Evolutionary conservation across 2,888 invertebrate genomes (phyloP).

Genomic region (Orgyia antiqua): DNA sequence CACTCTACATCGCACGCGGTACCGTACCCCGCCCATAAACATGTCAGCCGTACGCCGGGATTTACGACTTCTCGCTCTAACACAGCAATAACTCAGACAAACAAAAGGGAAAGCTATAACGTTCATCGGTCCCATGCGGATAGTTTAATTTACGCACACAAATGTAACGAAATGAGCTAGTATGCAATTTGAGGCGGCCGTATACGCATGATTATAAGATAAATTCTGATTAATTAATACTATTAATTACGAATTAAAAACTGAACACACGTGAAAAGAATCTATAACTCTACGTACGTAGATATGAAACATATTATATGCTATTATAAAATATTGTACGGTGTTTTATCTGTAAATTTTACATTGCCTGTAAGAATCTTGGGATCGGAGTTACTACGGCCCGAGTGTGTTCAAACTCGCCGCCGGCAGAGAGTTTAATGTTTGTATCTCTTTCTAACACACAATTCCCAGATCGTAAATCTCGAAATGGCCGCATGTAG

Average conservation of each 20-base stretch:
- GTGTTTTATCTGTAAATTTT: constrained; percentile 29
- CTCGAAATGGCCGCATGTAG: constrained; percentile 80
- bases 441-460: constrained; percentile 75
- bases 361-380: constrained; percentile 54
- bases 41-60: constrained; percentile 70
- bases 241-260: background rate
- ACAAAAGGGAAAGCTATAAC: constrained; percentile 79
- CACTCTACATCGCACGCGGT: constrained; percentile 53
- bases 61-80: constrained; percentile 77
- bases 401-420: constrained; percentile 58
- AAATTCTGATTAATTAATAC: constrained; percentile 12
- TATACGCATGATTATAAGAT: constrained; percentile 42
- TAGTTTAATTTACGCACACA: constrained; percentile 77
- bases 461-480: constrained; percentile 80
- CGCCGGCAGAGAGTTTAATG: constrained; percentile 69
- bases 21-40: constrained; percentile 75
- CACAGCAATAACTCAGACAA: constrained; percentile 70
- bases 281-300: no score
- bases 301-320: no score
- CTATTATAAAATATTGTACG: no score
- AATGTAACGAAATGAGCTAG: constrained; percentile 65
- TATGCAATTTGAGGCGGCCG: constrained; percentile 55
- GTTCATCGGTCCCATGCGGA: constrained; percentile 75
- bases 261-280: no score
- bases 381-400: constrained; percentile 60